Base-by-base conservation (phyloP, 2,888 invertebrate species). In the Morpho deidamia region DNA sequence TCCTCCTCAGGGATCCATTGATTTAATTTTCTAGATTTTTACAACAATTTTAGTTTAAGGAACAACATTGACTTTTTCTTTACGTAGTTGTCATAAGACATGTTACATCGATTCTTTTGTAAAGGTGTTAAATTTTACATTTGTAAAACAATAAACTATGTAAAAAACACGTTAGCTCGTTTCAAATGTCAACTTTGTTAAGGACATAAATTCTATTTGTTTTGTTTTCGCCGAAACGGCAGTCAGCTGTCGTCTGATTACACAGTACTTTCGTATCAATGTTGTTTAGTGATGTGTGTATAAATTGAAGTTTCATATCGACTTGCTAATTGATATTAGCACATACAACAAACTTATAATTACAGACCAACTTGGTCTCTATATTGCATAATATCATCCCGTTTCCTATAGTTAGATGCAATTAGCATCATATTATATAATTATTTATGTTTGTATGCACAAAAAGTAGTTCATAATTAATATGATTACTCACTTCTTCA, bases 171-270 rank as follows among this genome's bases (percentile, higher is more conserved):
- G 49, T 53, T 49, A 45, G 38, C 48, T n/a, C 48, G 11, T 44
- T 32, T 41, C 37, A 58, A 56, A 55, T 51, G 47, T 33, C 37
- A 52, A 51, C 42, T 53, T 53, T 54, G 42, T 47, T 53, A 66
- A 69, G 67, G 70, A 73, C 68, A 69, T 72, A 75, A 73, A 34
- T 69, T 69, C 72, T 75, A 75, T 83, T 80, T 71, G 76, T 69
- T 77, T 78, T 81, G 82, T 84, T 81, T 81, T 78, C 71, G 70
- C 78, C 71, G 71, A 71, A 78, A 76, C 76, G 77, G 77, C 76
- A 68, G 65, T 77, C 78, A 77, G 72, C 76, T 69, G 83, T 66
- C 78, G 79, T 75, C 82, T 85, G 84, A 87, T 87, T 86, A 83
- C 83, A 75, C 71, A 50, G 56, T 58, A 58, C 57, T 50, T 47